Percentiles rank a stretch among this genome's conserved stretches.
Evolutionary conservation across 2,113 vertebrate species (phyloP).

Genomic region (Neopipo cinnamomea): DNA sequence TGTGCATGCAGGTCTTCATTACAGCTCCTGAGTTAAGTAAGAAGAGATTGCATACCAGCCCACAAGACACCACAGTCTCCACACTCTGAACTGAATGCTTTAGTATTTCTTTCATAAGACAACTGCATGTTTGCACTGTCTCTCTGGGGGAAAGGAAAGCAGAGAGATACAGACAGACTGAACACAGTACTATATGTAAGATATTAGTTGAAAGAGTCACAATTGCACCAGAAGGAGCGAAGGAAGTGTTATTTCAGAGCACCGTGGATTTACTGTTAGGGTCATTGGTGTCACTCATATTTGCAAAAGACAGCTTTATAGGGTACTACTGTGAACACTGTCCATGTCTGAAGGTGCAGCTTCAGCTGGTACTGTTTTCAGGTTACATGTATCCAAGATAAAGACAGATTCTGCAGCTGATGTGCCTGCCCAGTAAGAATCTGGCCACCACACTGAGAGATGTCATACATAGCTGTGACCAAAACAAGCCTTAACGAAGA

Average conservation of each 20-base stretch:
- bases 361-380: not conserved
- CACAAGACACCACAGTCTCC: not conserved
- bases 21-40: not conserved
- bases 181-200: not conserved
- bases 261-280: not conserved
- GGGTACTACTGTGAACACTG: not conserved
- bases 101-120: not conserved
- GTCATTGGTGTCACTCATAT: not conserved
- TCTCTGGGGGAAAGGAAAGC: not conserved
- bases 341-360: not conserved
- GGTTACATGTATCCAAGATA: not conserved
- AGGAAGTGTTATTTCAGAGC: not conserved
- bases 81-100: not conserved
- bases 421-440: not conserved
- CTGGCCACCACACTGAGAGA: not conserved
- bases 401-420: not conserved
- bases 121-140: not conserved
- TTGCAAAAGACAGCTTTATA: not conserved
- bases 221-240: not conserved
- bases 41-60: not conserved
- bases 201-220: not conserved
- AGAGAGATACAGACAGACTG: not conserved
- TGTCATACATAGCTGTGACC: not conserved
- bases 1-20: not conserved
- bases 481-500: not conserved